Evolutionary conservation across 53 echinoderm and acorn worm species (phyloP), one percentile per base, ranked within the genome.

Genomic region (Patiria pectinifera): DNA sequence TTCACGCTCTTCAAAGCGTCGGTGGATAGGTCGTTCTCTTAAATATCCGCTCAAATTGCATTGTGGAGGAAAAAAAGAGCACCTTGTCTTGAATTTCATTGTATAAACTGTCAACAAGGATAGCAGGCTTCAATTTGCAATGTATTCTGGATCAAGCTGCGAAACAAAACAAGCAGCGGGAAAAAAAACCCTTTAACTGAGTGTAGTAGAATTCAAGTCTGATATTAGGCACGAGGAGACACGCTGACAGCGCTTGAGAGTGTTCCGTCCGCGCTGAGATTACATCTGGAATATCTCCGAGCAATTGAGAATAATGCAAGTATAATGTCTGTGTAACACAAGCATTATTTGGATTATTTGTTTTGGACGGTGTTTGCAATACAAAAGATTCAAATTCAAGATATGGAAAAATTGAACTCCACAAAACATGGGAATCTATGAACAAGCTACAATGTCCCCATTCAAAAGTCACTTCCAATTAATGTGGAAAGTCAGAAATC

Each of bases 1-100:
- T 74, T n/a, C 74, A 74, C 22, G 21, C 10, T n/a, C 11, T 23
- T 21, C 22, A 6, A 74, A 74, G 22, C 0, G 24, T 24, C 24
- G 22, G 22, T 24, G 24, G 22, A 7, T 74, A 74, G 22, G 24
- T 74, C 10, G 22, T n/a, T 74, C 74, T 74, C 24, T 22, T 15
- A 70, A 70, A 74, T 0, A 74, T 74, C 74, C 74, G 10, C 74
- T 23, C 74, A 74, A 23, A 24, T 24, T 74, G n/a, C 74, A 10
- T 74, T 74, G 5, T 23, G 10, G 15, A 24, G 10, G 10, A 1
- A 23, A 23, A 23, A 23, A 24, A 22, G 24, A 74, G 74, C 24
- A 74, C 74, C 74, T 22, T 74, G 22, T 21, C 74, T 74, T 74
- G 74, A n/a, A 22, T 74, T n/a, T 74, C 74, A 22, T 74, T n/a